phyloP scores from a whole-genome alignment of 2,888 invertebrate genomes.

The Stenoptilia bipunctidactyla region DNA sequence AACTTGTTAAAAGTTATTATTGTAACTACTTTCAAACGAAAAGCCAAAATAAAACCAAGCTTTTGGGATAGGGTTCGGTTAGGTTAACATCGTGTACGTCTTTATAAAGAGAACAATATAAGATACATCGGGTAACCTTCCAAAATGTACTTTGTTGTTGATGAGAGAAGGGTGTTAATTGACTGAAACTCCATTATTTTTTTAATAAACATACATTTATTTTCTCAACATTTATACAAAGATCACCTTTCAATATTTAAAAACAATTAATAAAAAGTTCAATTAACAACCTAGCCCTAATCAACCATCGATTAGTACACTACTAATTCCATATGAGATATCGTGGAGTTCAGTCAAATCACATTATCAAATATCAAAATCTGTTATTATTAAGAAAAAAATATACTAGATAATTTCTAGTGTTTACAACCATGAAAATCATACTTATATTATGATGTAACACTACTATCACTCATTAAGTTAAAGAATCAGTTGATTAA shows the following conservation, averaged over 20 bases:
- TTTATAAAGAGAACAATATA: slow-evolving; percentile 3
- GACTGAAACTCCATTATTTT: slow-evolving; percentile 67
- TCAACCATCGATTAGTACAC: slow-evolving; percentile 43
- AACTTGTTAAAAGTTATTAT: too few species aligned
- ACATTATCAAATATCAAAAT: slow-evolving; percentile 28
- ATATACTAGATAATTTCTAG: slow-evolving; percentile 21
- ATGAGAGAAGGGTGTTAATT: slow-evolving; percentile 68
- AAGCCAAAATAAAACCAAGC: background rate
- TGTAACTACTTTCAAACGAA: background rate
- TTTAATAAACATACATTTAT: slow-evolving; percentile 62
- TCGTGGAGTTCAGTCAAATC: slow-evolving; percentile 65
- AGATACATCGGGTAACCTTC: slow-evolving; percentile 13
- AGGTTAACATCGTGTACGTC: background rate
- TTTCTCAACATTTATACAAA: slow-evolving; percentile 62
- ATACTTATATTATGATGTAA: slow-evolving; percentile 21
- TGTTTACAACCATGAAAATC: slow-evolving; percentile 20
- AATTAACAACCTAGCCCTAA: slow-evolving; percentile 68
- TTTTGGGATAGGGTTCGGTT: too few species aligned
- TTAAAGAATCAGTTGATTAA: background rate
- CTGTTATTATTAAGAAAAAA: slow-evolving; percentile 21
- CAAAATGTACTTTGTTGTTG: slow-evolving; percentile 19
- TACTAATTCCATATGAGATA: slow-evolving; percentile 27
- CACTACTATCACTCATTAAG: background rate
- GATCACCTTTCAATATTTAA: slow-evolving; percentile 53
- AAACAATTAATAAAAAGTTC: slow-evolving; percentile 40